Percentiles rank a stretch among this genome's conserved stretches.
Conservation (phyloP, 1,140 invertebrate species). For the Drosophila navojoa region DNA sequence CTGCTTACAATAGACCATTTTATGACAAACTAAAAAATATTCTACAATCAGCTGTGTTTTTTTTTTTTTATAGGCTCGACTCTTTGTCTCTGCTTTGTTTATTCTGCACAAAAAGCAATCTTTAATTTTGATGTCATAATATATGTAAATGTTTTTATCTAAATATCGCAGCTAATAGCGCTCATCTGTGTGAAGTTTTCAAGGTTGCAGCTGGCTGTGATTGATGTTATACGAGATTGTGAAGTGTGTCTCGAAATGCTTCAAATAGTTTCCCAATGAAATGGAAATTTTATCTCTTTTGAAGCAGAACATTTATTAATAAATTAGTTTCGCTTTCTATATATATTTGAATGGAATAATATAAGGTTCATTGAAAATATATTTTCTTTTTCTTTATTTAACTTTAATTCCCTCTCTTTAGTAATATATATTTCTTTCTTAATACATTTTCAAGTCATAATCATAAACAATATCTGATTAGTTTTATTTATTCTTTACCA, state of each 20-base stretch:
- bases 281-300: not conserved
- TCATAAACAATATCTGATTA: no score
- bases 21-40: slow-evolving; percentile 46
- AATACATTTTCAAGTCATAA: no score
- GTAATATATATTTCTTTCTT: no score
- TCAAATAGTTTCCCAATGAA: not conserved
- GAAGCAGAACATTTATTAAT: not conserved
- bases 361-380: no score
- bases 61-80: slow-evolving; percentile 10
- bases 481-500: no score
- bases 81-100: slow-evolving; percentile 15
- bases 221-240: not conserved
- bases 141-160: slow-evolving; percentile 39
- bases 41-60: slow-evolving; percentile 53
- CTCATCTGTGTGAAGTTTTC: slow-evolving; percentile 38
- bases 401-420: no score
- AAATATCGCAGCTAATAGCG: slow-evolving; percentile 17
- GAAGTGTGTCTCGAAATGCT: not conserved
- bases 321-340: slow-evolving; percentile 15
- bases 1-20: slow-evolving; percentile 52
- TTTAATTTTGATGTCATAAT: slow-evolving; percentile 60
- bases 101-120: slow-evolving; percentile 35
- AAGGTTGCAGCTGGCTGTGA: slow-evolving; percentile 48
- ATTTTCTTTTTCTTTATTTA: no score
- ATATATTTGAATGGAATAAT: no score